Percentiles rank a stretch among this genome's conserved stretches.
These are phyloP conservation scores for Marisa cornuarietis DNA, from an alignment of 1,140 invertebrate genomes.

Conservation along the genomic window DNA sequence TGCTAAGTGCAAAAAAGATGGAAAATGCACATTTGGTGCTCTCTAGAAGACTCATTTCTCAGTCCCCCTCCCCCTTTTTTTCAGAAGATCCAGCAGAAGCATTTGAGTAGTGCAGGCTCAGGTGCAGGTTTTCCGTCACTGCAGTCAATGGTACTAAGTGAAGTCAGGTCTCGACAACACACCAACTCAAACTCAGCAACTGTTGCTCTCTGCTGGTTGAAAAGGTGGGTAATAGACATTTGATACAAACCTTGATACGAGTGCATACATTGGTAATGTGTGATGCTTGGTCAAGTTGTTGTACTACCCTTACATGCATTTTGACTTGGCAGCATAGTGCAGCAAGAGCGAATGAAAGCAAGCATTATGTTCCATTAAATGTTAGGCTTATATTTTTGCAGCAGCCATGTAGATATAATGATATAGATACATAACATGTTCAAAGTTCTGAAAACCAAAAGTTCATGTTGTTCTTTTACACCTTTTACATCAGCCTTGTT, in stretches of 20 bases:
- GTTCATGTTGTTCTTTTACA: background rate
- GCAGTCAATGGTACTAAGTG: slow-evolving; percentile 61
- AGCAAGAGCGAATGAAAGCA: too few relatives aligned
- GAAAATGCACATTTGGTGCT: background rate
- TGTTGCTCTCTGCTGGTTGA: slow-evolving; percentile 64
- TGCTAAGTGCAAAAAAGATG: background rate
- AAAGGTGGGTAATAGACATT: slow-evolving; percentile 48
- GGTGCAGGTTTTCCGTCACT: slow-evolving; percentile 46
- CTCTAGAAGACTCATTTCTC: background rate
- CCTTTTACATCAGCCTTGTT: slow-evolving; percentile 1
- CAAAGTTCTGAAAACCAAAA: background rate
- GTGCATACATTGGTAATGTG: too few relatives aligned
- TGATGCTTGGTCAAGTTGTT: too few relatives aligned
- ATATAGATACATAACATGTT: too few relatives aligned
- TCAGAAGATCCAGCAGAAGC: slow-evolving; percentile 65
- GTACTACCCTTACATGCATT: too few relatives aligned
- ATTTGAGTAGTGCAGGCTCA: slow-evolving; percentile 46
- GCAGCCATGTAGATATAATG: too few relatives aligned
- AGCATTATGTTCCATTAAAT: too few relatives aligned
- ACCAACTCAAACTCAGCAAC: slow-evolving; percentile 61
- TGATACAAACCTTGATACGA: too few relatives aligned
- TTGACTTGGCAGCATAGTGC: too few relatives aligned
- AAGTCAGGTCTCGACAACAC: slow-evolving; percentile 53
- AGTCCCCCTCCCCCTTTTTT: background rate
- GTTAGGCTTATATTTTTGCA: too few relatives aligned